Percentiles rank a stretch among this genome's conserved stretches.
These are phyloP conservation scores for Hirundo rustica DNA, from an alignment of 2,797 vertebrate species.

Conservation along the genomic window DNA sequence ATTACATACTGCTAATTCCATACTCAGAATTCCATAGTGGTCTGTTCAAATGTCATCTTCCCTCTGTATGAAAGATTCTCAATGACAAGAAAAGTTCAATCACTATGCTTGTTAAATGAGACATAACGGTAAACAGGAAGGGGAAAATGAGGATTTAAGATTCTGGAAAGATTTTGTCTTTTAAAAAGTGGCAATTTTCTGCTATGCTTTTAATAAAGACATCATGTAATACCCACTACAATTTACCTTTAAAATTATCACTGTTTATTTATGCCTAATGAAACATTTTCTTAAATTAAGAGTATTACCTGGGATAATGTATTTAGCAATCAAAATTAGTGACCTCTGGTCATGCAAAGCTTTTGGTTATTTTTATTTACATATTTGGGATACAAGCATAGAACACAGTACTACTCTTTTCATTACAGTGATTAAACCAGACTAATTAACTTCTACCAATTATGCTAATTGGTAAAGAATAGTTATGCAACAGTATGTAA, in stretches of 20 bases:
- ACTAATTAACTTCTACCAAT: slow-evolving; percentile 4
- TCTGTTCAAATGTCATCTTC: not conserved
- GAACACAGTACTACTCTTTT: not conserved
- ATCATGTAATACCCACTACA: not conserved
- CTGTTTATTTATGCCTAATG: slow-evolving; percentile 15
- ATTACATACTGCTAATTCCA: not conserved
- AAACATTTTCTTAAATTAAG: slow-evolving; percentile 27
- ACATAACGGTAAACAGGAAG: not conserved
- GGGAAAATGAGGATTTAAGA: not conserved
- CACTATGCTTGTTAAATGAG: not conserved
- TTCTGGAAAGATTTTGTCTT: not conserved
- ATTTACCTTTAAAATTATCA: not conserved
- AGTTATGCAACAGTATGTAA: not conserved
- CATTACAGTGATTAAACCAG: not conserved
- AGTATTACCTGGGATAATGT: not conserved
- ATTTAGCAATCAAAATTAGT: slow-evolving; percentile 11
- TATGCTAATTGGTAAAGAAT: not conserved
- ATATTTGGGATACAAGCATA: not conserved
- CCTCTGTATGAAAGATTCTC: not conserved
- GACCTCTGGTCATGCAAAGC: slow-evolving; percentile 6
- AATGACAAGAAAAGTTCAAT: not conserved
- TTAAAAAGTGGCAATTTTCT: not conserved
- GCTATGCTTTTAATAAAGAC: not conserved
- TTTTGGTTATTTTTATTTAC: slow-evolving; percentile 14
- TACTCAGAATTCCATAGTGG: not conserved